phyloP scores from a whole-genome alignment of 1,140 invertebrate species.

The Thaumetopoea pityocampa region DNA sequence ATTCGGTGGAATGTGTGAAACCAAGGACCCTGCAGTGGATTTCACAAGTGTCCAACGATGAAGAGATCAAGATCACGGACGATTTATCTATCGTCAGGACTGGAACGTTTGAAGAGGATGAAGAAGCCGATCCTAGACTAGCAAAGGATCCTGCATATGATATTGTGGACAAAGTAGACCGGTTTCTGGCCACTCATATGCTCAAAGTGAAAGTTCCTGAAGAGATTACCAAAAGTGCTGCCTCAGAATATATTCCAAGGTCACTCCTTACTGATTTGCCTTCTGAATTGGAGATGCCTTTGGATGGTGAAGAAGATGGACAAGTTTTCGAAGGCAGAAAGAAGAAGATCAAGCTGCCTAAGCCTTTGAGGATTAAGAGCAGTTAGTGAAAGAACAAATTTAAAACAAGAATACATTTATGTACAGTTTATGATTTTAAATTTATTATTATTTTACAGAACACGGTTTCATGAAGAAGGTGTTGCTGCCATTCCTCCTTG shows the following conservation, averaged over 20 bases:
- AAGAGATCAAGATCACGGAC: conserved; percentile 83
- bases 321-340: conserved; percentile 75
- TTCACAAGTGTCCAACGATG: conserved; percentile 79
- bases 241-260: conserved; percentile 79
- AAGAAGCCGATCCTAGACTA: conserved; percentile 51
- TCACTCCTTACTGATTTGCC: conserved; percentile 81
- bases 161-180: conserved; percentile 80
- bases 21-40: conserved; percentile 86
- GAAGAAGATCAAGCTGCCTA: conserved; percentile 70
- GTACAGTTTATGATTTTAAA: conserved; percentile 7
- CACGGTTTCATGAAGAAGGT: conserved; percentile 89
- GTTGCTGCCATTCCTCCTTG: conserved; percentile 88
- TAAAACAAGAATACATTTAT: conserved; percentile 1
- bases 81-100: conserved; percentile 83
- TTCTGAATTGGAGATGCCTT: conserved; percentile 80
- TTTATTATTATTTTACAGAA: conserved; percentile 74
- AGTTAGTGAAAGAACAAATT: conserved; percentile 36
- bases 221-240: conserved; percentile 75
- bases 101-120: conserved; percentile 58
- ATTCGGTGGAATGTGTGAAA: conserved; percentile 82
- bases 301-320: conserved; percentile 79
- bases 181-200: conserved; percentile 80
- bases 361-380: conserved; percentile 68
- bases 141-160: conserved; percentile 59
- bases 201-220: conserved; percentile 80